Base-by-base conservation (phyloP, 1,140 invertebrate genomes). In the Drosophila chauvacae region DNA sequence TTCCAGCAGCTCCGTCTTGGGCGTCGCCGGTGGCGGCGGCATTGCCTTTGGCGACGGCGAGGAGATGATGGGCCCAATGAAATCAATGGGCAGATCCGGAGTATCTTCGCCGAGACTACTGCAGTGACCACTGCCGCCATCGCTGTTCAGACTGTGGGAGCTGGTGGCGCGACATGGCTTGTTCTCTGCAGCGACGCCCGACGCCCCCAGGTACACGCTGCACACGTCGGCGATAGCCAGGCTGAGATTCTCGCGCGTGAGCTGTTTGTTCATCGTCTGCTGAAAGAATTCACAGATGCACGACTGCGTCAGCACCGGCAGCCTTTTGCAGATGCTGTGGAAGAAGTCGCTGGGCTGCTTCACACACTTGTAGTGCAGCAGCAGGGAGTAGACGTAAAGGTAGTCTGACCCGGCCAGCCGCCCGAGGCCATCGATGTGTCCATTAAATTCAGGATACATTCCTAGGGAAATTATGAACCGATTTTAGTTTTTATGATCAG, bases 361-460 rank as follows among this genome's bases (percentile, higher is more conserved):
- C 9, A 92, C 80, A 39, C 91, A 92, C 11, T 76, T 62, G 53
- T 86, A 92, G 53, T 92, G 91, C 51, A 92, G 59, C 0, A 92
- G 60, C 3, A 92, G 61, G 0, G 91, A 84, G 30, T 92, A 92
- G 2, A 81, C 62, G 60, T 80, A 86, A 4, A 91, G 7, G 37
- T 90, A 92, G 33, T 92, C 91, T 0, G 61, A 14, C 1, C 20
- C 13, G 23, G 44, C 45, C 2, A 92, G 18, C 7, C 41, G 57
- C 11, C 81, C 77, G 11, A 56, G 20, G 13, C 16, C 37, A 41
- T 84, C 71, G 0, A 76, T n/a, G 20, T 69, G 60, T 1, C 66
- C 58, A 10, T 26, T 16, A 37, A 92, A 92, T 7, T 90, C 66
- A 0, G 91, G 80, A 61, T 91, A 92, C 18, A 69, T 56, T 11